A percentile compares a stretch with the other conserved stretches of the same genome.
These are phyloP conservation scores for Nomada flava DNA, from an alignment of 2,888 invertebrate genomes.

Conservation along the genomic window DNA sequence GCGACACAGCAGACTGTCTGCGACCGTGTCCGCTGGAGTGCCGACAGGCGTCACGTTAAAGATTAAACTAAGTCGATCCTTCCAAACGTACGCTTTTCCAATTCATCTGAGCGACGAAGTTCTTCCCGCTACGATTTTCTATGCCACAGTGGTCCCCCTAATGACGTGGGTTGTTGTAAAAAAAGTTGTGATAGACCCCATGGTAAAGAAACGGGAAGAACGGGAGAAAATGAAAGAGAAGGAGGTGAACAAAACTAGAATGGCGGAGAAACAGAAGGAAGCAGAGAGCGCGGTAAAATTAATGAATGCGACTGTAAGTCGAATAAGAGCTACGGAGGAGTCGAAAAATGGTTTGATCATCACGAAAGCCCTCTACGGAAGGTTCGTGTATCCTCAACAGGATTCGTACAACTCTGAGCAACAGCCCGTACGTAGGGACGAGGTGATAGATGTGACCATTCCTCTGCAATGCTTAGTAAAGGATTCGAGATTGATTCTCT, in stretches of 20 bases:
- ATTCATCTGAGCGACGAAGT: constrained; percentile 96
- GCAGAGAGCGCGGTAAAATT: constrained; percentile 94
- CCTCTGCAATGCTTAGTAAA: constrained; percentile 97
- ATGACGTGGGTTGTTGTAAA: constrained; percentile 93
- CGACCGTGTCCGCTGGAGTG: constrained; percentile 93
- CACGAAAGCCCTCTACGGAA: constrained; percentile 92
- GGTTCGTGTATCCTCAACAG: constrained; percentile 85
- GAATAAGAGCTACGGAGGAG: constrained; percentile 93
- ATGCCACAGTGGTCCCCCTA: constrained; percentile 95
- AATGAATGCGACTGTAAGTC: constrained; percentile 95
- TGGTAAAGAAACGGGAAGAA: constrained; percentile 90
- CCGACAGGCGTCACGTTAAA: constrained; percentile 95
- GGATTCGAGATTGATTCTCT: constrained; percentile 94
- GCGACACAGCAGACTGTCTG: constrained; percentile 94
- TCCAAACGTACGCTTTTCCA: constrained; percentile 95
- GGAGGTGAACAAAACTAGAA: constrained; percentile 91
- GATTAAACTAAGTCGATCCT: constrained; percentile 93
- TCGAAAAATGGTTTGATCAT: constrained; percentile 94
- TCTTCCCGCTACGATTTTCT: constrained; percentile 95
- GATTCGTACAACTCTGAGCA: constrained; percentile 72
- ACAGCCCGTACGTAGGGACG: constrained; percentile 81
- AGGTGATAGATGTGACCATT: constrained; percentile 96
- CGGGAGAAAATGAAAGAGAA: constrained; percentile 93
- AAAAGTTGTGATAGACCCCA: constrained; percentile 93
- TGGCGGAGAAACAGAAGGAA: constrained; percentile 92